A percentile compares a stretch with the other conserved stretches of the same genome.
Conservation (phyloP, 2,888 invertebrate genomes). For the Aproaerema taeniolella region DNA sequence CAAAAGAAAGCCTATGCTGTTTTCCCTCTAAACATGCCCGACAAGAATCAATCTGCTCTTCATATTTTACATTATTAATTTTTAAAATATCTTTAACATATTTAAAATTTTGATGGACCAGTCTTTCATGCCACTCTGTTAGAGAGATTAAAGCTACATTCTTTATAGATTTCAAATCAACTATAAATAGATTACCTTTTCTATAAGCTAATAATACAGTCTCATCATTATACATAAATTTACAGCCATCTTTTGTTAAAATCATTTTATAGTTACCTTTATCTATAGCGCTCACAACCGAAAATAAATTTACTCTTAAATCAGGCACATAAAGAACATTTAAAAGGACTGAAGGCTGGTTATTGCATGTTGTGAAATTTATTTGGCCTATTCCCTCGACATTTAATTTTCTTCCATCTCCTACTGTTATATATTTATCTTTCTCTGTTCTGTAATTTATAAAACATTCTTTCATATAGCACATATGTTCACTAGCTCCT, state of each 20-base stretch:
- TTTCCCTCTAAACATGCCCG: too few relatives aligned
- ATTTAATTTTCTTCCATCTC: constrained; percentile 20
- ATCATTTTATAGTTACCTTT: constrained; percentile 15
- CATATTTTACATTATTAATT: background rate
- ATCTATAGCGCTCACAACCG: constrained; percentile 7
- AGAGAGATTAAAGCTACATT: background rate
- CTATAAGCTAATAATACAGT: constrained; percentile 3
- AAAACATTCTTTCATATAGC: constrained; percentile 19
- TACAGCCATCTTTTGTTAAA: constrained; percentile 1
- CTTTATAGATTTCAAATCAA: background rate
- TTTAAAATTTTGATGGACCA: background rate
- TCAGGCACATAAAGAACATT: constrained; percentile 16
- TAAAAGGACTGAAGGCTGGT: constrained; percentile 11
- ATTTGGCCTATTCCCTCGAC: constrained; percentile 21
- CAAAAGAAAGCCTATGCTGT: too few relatives aligned
- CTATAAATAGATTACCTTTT: background rate
- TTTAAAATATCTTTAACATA: background rate
- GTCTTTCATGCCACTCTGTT: background rate
- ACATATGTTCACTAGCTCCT: constrained; percentile 25
- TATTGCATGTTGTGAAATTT: constrained; percentile 16
- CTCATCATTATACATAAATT: constrained; percentile 8
- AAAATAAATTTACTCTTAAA: constrained; percentile 14
- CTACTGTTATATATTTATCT: constrained; percentile 19
- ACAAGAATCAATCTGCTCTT: background rate
- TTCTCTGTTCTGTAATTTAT: constrained; percentile 5